phyloP scores from a whole-genome alignment of 2,797 vertebrate species.

The Dermochelys coriacea region DNA sequence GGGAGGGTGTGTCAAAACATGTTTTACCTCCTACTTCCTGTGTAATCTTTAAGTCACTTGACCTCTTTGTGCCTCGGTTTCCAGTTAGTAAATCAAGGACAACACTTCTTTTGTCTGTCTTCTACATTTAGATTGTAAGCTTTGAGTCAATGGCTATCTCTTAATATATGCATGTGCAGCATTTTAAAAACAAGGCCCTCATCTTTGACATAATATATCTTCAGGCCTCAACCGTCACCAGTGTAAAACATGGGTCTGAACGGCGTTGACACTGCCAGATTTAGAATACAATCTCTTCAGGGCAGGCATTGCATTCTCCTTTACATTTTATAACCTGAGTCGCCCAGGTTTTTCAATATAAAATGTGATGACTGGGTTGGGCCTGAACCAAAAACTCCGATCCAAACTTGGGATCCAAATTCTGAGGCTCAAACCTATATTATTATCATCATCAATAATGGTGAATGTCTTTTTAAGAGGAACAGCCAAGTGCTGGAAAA shows the following conservation, averaged over 20 bases:
- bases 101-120: neutral
- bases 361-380: neutral
- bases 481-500: neutral
- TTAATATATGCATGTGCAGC: neutral
- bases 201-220: neutral
- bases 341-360: neutral
- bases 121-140: fast-evolving
- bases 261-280: neutral
- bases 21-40: neutral
- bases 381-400: neutral
- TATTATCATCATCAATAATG: too few species aligned
- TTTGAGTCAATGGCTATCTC: neutral
- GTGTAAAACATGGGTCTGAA: neutral
- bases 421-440: neutral
- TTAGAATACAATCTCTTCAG: neutral
- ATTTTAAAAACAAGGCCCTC: fast-evolving
- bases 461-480: neutral
- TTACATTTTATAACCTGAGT: neutral
- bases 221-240: neutral
- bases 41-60: neutral
- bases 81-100: neutral
- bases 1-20: neutral
- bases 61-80: neutral
- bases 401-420: too few species aligned
- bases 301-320: neutral